Base-by-base conservation (phyloP, 2,888 invertebrate genomes). In the Itoplectis maculator region DNA sequence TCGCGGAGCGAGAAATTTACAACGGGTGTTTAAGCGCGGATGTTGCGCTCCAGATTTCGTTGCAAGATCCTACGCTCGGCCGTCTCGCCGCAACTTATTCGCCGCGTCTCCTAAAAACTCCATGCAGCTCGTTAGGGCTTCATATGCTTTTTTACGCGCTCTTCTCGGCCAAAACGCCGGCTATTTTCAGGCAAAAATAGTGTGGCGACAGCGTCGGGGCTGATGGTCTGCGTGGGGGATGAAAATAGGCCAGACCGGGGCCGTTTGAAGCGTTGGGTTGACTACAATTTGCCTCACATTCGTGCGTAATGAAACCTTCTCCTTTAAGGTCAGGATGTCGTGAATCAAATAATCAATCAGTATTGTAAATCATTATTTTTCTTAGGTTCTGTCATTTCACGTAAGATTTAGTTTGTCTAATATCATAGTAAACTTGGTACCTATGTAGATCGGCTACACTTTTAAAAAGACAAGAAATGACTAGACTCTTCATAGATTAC, bases 1-100 rank as follows among this genome's bases (percentile, higher is more conserved):
- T 59, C 13, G 20, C 20, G 45, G 45, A 29, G 54, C 37, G 73
- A 40, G 40, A 73, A 81, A 68, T 73, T 81, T 73, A 73, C 59
- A 37, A 42, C 56, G 8, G 81, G 59, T 42, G 68, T 72, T 72
- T 54, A 76, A 72, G 13, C 68, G 18, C 72, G 40, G 54, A 81
- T 72, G 76, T 81, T 68, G 66, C 51, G 76, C 69, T 73, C 61
- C 54, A 61, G 68, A 72, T 77, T 75, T 73, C 45, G 51, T 80
- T 80, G n/a, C n/a, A 47, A 63, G 29, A 65, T 51, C 37, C 37
- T 37, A 56, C 63, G 35, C 54, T 69, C 35, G 15, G 51, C 61
- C 8, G 11, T 20, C 15, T 29, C 42, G 20, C 6, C 47, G 6
- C 40, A 75, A 70, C 51, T 63, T 7, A 47, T 65, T 51, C 47